Evolutionary conservation across 2,888 invertebrate species (phyloP).

Genomic region (Dilophus febrilis): DNA sequence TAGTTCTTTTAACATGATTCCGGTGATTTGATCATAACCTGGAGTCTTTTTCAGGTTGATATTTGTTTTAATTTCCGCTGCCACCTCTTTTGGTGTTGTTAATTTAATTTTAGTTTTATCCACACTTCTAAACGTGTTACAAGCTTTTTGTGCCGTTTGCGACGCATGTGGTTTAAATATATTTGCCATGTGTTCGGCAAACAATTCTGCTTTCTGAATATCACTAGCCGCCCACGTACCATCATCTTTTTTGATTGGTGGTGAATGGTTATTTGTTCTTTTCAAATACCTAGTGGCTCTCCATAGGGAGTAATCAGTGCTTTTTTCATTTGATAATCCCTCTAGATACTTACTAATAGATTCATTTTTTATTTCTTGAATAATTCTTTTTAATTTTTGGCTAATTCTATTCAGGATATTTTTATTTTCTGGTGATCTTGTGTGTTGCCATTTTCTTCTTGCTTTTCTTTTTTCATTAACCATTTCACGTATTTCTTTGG

Average conservation of each 20-base stretch:
- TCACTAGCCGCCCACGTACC: conserved; percentile 5
- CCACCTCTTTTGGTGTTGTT: no score
- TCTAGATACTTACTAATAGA: conserved; percentile 2
- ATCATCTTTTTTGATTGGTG: conserved; percentile 5
- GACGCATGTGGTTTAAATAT: not conserved
- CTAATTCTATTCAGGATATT: conserved; percentile 8
- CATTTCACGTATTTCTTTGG: not conserved
- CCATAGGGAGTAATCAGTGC: conserved; percentile 9
- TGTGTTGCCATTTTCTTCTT: conserved; percentile 10
- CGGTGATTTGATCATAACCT: no score
- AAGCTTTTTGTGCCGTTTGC: no score
- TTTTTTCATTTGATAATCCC: conserved; percentile 2
- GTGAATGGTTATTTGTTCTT: conserved; percentile 3
- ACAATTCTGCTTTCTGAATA: conserved; percentile 4
- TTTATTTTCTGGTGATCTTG: conserved; percentile 9
- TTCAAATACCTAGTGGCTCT: conserved; percentile 8
- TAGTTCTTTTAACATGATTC: no score
- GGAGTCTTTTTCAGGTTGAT: no score
- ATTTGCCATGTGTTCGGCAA: conserved; percentile 7
- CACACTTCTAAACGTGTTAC: no score
- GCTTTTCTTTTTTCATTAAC: conserved; percentile 9
- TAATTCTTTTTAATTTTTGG: conserved; percentile 9
- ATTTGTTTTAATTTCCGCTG: no score
- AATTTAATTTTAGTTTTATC: no score
- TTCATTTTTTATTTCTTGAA: not conserved